A percentile compares a stretch with the other conserved stretches of the same genome.
phyloP scores from a whole-genome alignment of 2,797 vertebrate genomes.

The Falco cherrug region DNA sequence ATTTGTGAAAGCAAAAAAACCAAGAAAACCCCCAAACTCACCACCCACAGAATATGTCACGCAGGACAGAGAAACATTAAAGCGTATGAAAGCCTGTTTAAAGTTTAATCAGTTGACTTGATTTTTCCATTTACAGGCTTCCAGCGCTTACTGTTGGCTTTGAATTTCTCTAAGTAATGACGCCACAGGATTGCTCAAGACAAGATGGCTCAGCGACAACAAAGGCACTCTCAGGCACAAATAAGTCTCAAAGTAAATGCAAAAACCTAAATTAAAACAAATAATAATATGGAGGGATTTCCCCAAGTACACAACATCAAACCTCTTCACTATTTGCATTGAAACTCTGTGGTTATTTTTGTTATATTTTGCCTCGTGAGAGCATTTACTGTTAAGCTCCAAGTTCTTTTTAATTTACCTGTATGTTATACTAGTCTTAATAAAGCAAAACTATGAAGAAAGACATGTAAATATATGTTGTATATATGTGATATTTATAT shows the following conservation, averaged over 20 bases:
- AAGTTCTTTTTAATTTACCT: not conserved
- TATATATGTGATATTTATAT: accelerated
- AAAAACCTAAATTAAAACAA: slow-evolving; percentile 1
- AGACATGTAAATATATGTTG: not conserved
- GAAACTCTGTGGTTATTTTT: not conserved
- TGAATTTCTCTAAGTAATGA: slow-evolving; percentile 35
- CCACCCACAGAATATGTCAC: slow-evolving; percentile 17
- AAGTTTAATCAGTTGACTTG: slow-evolving; percentile 55
- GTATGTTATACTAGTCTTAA: not conserved
- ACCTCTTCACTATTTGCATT: not conserved
- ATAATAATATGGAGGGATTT: not conserved
- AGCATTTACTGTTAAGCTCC: not conserved
- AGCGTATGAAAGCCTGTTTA: slow-evolving; percentile 24
- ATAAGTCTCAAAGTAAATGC: slow-evolving; percentile 34
- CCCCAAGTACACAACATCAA: not conserved
- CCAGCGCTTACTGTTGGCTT: slow-evolving; percentile 25
- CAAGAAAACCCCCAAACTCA: not conserved
- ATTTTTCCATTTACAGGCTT: slow-evolving; percentile 61
- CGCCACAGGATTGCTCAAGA: slow-evolving; percentile 33
- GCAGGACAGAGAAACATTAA: slow-evolving; percentile 4
- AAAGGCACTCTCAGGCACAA: slow-evolving; percentile 4
- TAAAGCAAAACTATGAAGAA: not conserved
- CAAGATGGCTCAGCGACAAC: slow-evolving; percentile 36
- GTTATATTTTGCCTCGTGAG: not conserved
- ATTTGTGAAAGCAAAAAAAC: slow-evolving; percentile 2